Percentiles rank a stretch among this genome's conserved stretches.
Conservation (phyloP, 1,140 invertebrate species). For the Saccostrea echinata region DNA sequence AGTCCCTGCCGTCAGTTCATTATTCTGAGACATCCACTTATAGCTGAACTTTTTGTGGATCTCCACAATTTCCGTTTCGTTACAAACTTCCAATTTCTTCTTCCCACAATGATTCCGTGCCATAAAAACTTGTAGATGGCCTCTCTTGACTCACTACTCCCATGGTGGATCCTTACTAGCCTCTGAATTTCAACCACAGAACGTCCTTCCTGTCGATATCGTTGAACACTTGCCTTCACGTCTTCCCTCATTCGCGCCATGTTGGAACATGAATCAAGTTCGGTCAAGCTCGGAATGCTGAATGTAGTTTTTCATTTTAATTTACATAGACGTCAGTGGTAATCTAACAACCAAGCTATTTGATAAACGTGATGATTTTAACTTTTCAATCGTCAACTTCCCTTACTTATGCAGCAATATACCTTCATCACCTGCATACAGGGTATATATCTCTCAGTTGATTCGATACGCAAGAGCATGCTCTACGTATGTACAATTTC, state of each 20-base stretch:
- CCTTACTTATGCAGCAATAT: too few species aligned
- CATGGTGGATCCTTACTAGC: neutral
- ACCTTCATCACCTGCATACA: too few species aligned
- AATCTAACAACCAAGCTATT: too few species aligned
- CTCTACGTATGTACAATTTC: too few species aligned
- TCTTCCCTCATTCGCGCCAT: neutral
- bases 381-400: too few species aligned
- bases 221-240: neutral
- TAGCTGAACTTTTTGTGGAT: neutral
- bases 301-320: neutral
- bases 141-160: neutral
- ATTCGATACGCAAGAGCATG: too few species aligned
- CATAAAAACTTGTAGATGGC: neutral
- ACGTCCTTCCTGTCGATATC: neutral
- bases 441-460: too few species aligned
- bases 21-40: conserved; percentile 23
- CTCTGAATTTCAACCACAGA: neutral
- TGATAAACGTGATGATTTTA: too few species aligned
- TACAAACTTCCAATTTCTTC: neutral
- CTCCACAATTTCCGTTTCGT: neutral
- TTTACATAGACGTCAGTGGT: too few species aligned
- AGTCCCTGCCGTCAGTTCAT: neutral
- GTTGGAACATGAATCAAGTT: neutral
- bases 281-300: neutral
- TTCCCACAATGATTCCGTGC: neutral